These are phyloP conservation scores for Lagria hirta DNA, from an alignment of 2,888 invertebrate genomes.

Conservation along the genomic window DNA sequence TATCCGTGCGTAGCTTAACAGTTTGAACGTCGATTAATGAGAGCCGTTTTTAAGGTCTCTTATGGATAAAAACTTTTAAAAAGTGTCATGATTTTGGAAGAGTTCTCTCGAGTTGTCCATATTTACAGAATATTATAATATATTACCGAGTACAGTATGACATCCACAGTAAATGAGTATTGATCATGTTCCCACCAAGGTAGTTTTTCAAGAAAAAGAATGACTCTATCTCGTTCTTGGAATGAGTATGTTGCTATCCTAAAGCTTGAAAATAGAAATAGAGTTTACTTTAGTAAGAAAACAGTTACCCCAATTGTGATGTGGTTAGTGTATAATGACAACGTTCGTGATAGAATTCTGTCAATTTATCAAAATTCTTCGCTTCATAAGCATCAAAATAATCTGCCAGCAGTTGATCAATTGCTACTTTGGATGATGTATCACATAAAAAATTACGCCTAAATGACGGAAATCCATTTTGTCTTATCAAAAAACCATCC, in stretches of 20 bases:
- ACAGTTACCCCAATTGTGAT: too few relatives aligned
- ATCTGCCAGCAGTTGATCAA: constrained; percentile 65
- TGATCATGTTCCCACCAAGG: constrained; percentile 68
- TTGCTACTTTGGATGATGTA: constrained; percentile 54
- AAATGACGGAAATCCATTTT: constrained; percentile 53
- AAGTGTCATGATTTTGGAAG: too few relatives aligned
- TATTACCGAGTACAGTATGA: constrained; percentile 63
- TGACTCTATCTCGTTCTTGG: constrained; percentile 56
- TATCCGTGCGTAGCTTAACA: too few relatives aligned
- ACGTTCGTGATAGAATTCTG: constrained; percentile 64
- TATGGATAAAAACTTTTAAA: too few relatives aligned
- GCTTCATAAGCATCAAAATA: constrained; percentile 68
- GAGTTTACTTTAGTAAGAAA: too few relatives aligned
- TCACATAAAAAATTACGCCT: constrained; percentile 59
- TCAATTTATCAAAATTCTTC: constrained; percentile 57
- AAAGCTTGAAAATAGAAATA: too few relatives aligned
- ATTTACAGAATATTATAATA: too few relatives aligned
- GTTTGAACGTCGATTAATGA: too few relatives aligned
- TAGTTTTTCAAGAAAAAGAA: constrained; percentile 55
- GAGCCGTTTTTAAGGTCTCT: too few relatives aligned
- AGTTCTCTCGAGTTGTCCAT: too few relatives aligned
- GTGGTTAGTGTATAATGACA: too few relatives aligned
- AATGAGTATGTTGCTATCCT: too few relatives aligned
- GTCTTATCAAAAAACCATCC: constrained; percentile 58
- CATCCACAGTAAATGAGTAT: constrained; percentile 66